A percentile compares a stretch with the other conserved stretches of the same genome.
Evolutionary conservation across 2,888 invertebrate species (phyloP).

Genomic region (Mythimna pallens): DNA sequence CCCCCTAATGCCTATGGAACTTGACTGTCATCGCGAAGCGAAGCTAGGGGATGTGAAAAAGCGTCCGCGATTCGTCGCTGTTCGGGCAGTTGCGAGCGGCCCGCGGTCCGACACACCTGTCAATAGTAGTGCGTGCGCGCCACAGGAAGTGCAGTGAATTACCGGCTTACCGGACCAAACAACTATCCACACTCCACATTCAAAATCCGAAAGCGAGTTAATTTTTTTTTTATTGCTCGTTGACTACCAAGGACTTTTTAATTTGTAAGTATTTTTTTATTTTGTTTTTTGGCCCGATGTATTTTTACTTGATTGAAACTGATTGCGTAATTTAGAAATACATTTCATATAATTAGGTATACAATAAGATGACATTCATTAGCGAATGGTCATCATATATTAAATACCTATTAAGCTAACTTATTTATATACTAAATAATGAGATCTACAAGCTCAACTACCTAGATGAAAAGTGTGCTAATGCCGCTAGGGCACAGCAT

Average conservation of each 20-base stretch:
- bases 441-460: conserved; percentile 19
- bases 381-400: not conserved
- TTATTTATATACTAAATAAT: not conserved
- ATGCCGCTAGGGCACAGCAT: conserved; percentile 30
- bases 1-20: conserved; percentile 29
- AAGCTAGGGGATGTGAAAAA: conserved; percentile 62
- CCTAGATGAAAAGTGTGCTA: conserved; percentile 56
- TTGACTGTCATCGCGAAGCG: conserved; percentile 8
- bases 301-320: not conserved
- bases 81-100: conserved; percentile 70
- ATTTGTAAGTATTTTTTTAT: conserved; percentile 46
- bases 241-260: conserved; percentile 59
- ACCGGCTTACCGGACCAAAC: conserved; percentile 73
- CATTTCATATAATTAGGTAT: not conserved
- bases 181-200: conserved; percentile 66
- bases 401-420: not conserved
- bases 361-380: not conserved
- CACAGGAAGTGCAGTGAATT: conserved; percentile 86
- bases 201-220: conserved; percentile 73
- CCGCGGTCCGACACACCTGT: conserved; percentile 74
- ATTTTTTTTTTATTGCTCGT: conserved; percentile 56
- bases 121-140: conserved; percentile 66
- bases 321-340: not conserved
- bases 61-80: conserved; percentile 29
- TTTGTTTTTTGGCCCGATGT: conserved; percentile 8